Percentiles rank a stretch among this genome's conserved stretches.
These are phyloP conservation scores for Yponomeuta malinellus DNA, from an alignment of 2,888 invertebrate genomes.

Conservation along the genomic window DNA sequence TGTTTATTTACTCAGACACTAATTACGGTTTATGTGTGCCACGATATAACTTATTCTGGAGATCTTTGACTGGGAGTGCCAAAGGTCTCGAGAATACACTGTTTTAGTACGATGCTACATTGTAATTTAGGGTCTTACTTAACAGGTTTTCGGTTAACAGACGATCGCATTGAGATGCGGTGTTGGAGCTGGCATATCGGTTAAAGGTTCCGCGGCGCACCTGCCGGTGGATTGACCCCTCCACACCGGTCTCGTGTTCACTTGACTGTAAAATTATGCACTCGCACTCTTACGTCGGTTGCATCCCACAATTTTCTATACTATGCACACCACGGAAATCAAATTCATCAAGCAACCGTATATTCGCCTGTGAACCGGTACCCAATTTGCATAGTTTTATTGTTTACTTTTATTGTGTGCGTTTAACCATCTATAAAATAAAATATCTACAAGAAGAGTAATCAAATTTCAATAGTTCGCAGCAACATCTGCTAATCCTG, in stretches of 20 bases:
- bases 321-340: not conserved
- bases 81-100: not conserved
- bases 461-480: not conserved
- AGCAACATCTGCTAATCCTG: not conserved
- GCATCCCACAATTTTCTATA: not conserved
- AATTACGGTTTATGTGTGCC: not conserved
- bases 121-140: not conserved
- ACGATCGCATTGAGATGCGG: not conserved
- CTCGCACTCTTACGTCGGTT: conserved; percentile 35
- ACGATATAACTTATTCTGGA: not conserved
- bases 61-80: not conserved
- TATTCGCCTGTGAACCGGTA: not conserved
- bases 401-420: not conserved
- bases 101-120: not conserved
- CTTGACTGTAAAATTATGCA: conserved; percentile 66
- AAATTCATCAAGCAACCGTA: not conserved
- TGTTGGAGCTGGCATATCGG: not conserved
- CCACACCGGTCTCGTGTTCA: conserved; percentile 57
- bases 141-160: conserved; percentile 6
- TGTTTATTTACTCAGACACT: not conserved
- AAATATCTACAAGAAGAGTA: not conserved
- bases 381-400: not conserved
- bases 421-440: not conserved
- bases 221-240: conserved; percentile 47
- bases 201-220: conserved; percentile 32